Percentiles rank a stretch among this genome's conserved stretches.
These are phyloP conservation scores for Thomomys bottae DNA, from an alignment of 2,113 vertebrate species.

Conservation along the genomic window DNA sequence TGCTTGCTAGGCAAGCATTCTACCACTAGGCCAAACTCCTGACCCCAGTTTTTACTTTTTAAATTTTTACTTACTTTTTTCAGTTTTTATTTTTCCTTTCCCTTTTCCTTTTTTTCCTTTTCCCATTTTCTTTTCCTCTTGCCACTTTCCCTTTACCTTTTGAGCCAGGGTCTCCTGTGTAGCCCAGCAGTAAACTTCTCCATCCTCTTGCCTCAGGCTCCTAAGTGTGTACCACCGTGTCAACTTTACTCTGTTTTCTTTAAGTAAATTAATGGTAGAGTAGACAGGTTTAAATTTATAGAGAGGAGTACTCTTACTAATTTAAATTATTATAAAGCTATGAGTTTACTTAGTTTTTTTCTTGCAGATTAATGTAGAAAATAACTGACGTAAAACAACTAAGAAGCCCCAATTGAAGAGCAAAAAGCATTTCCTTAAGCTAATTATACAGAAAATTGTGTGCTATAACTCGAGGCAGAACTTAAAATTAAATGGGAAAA, in stretches of 20 bases:
- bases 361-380: constrained; percentile 19
- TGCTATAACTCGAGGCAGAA: background rate
- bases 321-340: constrained; percentile 24
- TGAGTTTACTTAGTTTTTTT: background rate
- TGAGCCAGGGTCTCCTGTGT: background rate
- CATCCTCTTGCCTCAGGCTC: background rate
- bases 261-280: background rate
- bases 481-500: background rate
- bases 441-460: background rate
- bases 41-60: background rate
- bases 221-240: background rate
- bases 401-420: background rate
- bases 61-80: too few relatives aligned
- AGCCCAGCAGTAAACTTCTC: background rate
- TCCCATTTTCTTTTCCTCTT: background rate
- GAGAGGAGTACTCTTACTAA: constrained; percentile 12
- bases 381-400: background rate
- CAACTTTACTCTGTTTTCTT: background rate
- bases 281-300: background rate
- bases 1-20: too few relatives aligned
- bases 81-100: too few relatives aligned
- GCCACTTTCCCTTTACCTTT: background rate
- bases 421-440: background rate
- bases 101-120: background rate
- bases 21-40: too few relatives aligned